phyloP scores from a whole-genome alignment of 2,113 vertebrate genomes.

The Paramisgurnus dabryanus region DNA sequence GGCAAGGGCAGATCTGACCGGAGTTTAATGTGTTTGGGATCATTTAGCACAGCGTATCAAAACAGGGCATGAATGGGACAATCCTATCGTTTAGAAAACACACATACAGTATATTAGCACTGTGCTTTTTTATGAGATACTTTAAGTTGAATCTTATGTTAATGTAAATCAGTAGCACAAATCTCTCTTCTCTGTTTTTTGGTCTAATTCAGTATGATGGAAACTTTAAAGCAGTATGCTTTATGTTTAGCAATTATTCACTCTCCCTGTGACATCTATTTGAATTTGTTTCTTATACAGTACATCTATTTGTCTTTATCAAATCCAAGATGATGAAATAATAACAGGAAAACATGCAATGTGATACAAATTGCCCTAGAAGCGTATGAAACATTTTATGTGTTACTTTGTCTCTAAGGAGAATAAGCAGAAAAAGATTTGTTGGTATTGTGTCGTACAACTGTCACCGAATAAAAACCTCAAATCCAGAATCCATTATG shows the following conservation, averaged over 20 bases:
- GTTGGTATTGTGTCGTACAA: not conserved
- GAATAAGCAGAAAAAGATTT: not conserved
- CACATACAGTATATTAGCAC: no score
- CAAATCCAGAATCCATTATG: slow-evolving; percentile 13
- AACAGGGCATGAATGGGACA: no score
- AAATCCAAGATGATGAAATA: not conserved
- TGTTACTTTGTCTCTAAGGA: not conserved
- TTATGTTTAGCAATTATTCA: not conserved
- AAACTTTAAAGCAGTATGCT: not conserved
- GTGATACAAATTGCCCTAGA: not conserved
- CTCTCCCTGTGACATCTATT: not conserved
- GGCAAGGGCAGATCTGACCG: not conserved
- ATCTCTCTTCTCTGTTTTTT: not conserved
- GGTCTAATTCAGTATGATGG: not conserved
- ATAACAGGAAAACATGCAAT: not conserved
- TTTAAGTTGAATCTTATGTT: not conserved
- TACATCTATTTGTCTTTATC: not conserved
- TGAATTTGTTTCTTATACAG: not conserved
- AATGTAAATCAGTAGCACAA: no score
- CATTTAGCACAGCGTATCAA: no score
- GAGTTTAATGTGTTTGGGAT: not conserved
- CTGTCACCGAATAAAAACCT: not conserved
- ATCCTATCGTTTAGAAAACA: no score
- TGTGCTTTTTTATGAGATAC: not conserved
- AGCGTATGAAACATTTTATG: not conserved